Percentiles rank a stretch among this genome's conserved stretches.
Conservation (phyloP, 2,797 vertebrate species). For the Austrolebias charrua region DNA sequence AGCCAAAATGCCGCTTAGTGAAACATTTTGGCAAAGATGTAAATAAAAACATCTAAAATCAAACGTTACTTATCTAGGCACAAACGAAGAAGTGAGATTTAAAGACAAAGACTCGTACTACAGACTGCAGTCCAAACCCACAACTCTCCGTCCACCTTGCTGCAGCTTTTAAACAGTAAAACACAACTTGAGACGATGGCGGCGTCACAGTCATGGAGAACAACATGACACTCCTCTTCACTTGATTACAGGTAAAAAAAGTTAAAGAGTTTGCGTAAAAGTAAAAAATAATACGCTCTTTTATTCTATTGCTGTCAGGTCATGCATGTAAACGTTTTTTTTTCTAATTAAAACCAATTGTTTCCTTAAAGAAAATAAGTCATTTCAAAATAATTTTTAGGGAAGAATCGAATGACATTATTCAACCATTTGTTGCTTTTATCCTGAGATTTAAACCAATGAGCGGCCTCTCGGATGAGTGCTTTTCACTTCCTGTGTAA, state of each 20-base stretch:
- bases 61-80: slow-evolving; percentile 65
- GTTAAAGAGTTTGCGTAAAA: slow-evolving; percentile 27
- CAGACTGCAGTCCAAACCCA: slow-evolving; percentile 47
- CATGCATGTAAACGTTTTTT: slow-evolving; percentile 72
- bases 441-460: slow-evolving; percentile 83
- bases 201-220: slow-evolving; percentile 23
- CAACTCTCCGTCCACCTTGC: slow-evolving; percentile 12
- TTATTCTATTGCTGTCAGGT: slow-evolving; percentile 72
- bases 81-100: slow-evolving; percentile 58
- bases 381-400: slow-evolving; percentile 71
- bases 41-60: slow-evolving; percentile 44
- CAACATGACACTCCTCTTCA: slow-evolving; percentile 23
- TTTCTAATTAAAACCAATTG: slow-evolving; percentile 65
- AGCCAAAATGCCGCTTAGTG: slow-evolving; percentile 32
- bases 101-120: slow-evolving; percentile 50
- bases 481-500: slow-evolving; percentile 23
- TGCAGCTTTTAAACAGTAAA: slow-evolving; percentile 6
- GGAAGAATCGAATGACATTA: slow-evolving; percentile 66
- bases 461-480: slow-evolving; percentile 50
- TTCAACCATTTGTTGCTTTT: slow-evolving; percentile 69
- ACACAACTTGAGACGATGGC: slow-evolving; percentile 19
- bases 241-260: slow-evolving; percentile 14
- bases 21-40: slow-evolving; percentile 22
- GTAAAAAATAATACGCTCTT: slow-evolving; percentile 51
- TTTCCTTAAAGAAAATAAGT: slow-evolving; percentile 75